These are phyloP conservation scores for Archaeoteleia sp. DNA, from an alignment of 2,888 invertebrate genomes.

Conservation along the genomic window DNA sequence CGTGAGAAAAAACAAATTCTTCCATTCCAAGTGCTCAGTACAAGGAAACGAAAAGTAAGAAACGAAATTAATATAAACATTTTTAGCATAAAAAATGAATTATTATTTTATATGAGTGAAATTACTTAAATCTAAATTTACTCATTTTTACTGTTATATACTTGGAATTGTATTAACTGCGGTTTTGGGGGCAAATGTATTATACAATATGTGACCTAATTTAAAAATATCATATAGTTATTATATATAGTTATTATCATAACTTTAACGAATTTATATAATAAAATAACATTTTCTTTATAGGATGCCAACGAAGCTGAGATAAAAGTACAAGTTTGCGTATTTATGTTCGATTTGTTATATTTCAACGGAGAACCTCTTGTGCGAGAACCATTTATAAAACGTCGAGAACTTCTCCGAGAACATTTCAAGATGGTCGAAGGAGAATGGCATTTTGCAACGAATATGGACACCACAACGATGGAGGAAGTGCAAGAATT, in stretches of 20 bases:
- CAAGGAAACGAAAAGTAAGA: slow-evolving; percentile 92
- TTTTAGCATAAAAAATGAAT: too few species aligned
- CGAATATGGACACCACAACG: slow-evolving; percentile 85
- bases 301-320: slow-evolving; percentile 84
- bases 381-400: slow-evolving; percentile 84
- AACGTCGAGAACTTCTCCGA: slow-evolving; percentile 83
- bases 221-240: neutral
- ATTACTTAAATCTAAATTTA: too few species aligned
- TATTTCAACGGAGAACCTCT: slow-evolving; percentile 92
- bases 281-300: slow-evolving; percentile 19
- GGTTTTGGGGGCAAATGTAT: too few species aligned
- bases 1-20: slow-evolving; percentile 88
- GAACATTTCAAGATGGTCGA: slow-evolving; percentile 82
- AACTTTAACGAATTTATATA: too few species aligned
- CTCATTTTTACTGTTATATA: too few species aligned
- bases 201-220: too few species aligned
- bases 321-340: slow-evolving; percentile 92
- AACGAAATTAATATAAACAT: neutral
- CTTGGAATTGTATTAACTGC: too few species aligned
- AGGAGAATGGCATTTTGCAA: slow-evolving; percentile 94
- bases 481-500: slow-evolving; percentile 96
- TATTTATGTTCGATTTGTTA: slow-evolving; percentile 97
- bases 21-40: slow-evolving; percentile 97
- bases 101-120: too few species aligned
- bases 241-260: neutral